Evolutionary conservation across 2,113 vertebrate genomes (phyloP).

Genomic region (Laticauda laticaudata): DNA sequence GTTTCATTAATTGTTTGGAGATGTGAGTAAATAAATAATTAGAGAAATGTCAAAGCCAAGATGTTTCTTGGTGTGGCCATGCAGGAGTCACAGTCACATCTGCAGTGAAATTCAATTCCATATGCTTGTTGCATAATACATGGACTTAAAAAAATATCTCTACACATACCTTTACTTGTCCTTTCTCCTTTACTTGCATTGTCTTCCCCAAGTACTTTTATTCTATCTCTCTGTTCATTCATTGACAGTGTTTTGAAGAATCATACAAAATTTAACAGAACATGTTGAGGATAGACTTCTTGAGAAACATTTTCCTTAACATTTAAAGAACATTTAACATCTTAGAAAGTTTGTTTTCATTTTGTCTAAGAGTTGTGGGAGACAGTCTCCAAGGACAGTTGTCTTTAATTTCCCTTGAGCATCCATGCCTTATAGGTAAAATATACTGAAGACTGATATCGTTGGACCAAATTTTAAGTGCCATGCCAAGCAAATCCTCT

Average conservation of each 20-base stretch:
- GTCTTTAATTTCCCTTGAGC: background rate
- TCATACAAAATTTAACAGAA: background rate
- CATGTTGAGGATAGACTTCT: background rate
- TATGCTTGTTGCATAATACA: too few species aligned
- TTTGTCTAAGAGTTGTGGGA: background rate
- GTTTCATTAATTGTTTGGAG: background rate
- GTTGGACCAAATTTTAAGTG: background rate
- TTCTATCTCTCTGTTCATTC: background rate
- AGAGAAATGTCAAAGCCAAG: background rate
- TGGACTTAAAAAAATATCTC: background rate
- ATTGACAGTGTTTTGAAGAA: background rate
- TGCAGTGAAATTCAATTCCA: background rate
- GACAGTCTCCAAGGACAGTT: background rate
- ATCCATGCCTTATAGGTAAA: background rate
- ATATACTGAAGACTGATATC: too few species aligned
- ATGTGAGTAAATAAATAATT: background rate
- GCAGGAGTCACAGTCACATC: background rate
- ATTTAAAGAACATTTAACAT: background rate
- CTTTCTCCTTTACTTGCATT: background rate
- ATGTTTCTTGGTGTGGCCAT: background rate
- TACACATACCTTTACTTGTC: background rate
- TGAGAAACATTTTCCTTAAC: background rate
- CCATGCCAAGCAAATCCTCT: background rate
- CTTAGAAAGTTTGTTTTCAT: background rate
- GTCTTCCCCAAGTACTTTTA: background rate